A percentile compares a stretch with the other conserved stretches of the same genome.
These are phyloP conservation scores for Diaperis boleti DNA, from an alignment of 2,888 invertebrate species.

Conservation along the genomic window DNA sequence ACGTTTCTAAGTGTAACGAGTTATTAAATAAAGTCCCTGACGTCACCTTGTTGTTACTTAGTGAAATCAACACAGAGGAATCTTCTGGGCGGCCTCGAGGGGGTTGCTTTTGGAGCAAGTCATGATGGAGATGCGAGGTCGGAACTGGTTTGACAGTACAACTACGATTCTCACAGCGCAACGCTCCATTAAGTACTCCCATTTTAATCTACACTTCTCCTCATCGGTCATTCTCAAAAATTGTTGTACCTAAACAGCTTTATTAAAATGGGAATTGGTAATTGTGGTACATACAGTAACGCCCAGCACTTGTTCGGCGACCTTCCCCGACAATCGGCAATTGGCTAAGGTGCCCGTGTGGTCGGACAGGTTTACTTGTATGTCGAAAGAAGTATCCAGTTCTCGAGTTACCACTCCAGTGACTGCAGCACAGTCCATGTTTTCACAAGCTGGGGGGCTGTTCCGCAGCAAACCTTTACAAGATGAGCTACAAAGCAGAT, in stretches of 20 bases:
- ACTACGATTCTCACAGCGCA: constrained; percentile 71
- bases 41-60: constrained; percentile 4
- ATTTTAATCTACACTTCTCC: constrained; percentile 71
- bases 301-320: constrained; percentile 72
- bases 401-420: constrained; percentile 56
- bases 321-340: constrained; percentile 70
- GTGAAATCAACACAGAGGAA: constrained; percentile 60
- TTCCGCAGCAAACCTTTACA: constrained; percentile 55
- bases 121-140: constrained; percentile 59
- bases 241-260: constrained; percentile 66
- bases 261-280: not conserved
- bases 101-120: constrained; percentile 58
- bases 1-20: constrained; percentile 24
- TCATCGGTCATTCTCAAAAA: constrained; percentile 69
- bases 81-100: constrained; percentile 60
- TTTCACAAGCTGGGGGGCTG: constrained; percentile 57
- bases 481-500: constrained; percentile 53
- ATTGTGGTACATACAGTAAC: constrained; percentile 67
- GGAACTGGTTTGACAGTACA: constrained; percentile 53
- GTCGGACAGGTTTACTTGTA: constrained; percentile 75
- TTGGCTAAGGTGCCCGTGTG: constrained; percentile 76
- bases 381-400: constrained; percentile 68
- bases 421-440: constrained; percentile 61
- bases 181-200: constrained; percentile 75
- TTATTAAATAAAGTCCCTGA: constrained; percentile 17